Evolutionary conservation across 2,888 invertebrate species (phyloP).

Genomic region (Osmoderma eremita): DNA sequence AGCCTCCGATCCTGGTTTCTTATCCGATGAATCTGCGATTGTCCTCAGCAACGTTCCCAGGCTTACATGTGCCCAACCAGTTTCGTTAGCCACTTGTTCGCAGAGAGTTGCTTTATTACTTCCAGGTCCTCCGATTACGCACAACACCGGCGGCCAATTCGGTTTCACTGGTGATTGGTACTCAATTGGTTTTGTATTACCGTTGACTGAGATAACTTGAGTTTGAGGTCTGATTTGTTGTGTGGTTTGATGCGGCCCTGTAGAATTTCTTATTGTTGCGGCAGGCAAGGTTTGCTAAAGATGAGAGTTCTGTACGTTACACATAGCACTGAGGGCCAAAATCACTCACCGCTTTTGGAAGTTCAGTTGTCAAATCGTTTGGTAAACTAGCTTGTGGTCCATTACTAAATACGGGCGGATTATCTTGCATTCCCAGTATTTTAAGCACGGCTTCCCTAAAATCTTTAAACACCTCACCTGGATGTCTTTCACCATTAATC

Average conservation of each 20-base stretch:
- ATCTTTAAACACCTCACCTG: constrained; percentile 86
- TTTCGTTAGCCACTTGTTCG: constrained; percentile 74
- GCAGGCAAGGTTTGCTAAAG: constrained; percentile 46
- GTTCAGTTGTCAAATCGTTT: constrained; percentile 61
- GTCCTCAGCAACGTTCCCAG: constrained; percentile 81
- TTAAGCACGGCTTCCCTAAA: constrained; percentile 82
- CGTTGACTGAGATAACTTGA: constrained; percentile 59
- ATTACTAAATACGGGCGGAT: constrained; percentile 70
- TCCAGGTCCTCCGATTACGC: constrained; percentile 86
- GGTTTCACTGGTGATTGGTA: constrained; percentile 58
- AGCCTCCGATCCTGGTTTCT: constrained; percentile 56
- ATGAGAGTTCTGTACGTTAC: constrained; percentile 44
- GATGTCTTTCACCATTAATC: constrained; percentile 90
- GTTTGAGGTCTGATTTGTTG: constrained; percentile 54
- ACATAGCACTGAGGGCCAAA: neutral
- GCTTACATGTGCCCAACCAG: constrained; percentile 76
- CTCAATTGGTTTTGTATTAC: constrained; percentile 45
- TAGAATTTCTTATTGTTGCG: constrained; percentile 49
- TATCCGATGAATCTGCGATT: constrained; percentile 71
- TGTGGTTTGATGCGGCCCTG: constrained; percentile 16
- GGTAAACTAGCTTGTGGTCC: constrained; percentile 71
- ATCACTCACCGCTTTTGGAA: constrained; percentile 57
- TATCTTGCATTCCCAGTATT: constrained; percentile 77
- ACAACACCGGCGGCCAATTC: constrained; percentile 60
- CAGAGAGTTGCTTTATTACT: constrained; percentile 89